A percentile compares a stretch with the other conserved stretches of the same genome.
Conservation (phyloP, 2,888 invertebrate species). For the Agrotis clavis region DNA sequence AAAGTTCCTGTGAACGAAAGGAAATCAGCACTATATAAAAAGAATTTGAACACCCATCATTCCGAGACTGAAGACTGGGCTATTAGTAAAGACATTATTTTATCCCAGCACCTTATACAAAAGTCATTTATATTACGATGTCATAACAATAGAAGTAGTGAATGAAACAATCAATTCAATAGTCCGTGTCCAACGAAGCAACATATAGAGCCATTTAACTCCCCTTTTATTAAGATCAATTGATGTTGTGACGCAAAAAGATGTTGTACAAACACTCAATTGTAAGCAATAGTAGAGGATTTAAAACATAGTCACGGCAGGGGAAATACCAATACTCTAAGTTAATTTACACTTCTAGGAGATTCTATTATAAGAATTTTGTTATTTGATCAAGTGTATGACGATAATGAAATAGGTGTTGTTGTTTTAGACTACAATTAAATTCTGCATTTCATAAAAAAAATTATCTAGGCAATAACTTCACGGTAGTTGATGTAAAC, state of each 20-base stretch:
- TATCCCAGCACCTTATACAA: constrained; percentile 11
- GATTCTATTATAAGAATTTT: constrained; percentile 29
- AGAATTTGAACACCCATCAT: background rate
- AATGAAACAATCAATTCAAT: constrained; percentile 62
- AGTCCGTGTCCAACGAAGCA: constrained; percentile 54
- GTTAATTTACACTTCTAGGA: constrained; percentile 27
- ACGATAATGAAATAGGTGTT: background rate
- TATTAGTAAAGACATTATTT: background rate
- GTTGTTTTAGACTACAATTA: background rate
- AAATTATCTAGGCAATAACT: background rate
- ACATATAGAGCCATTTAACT: constrained; percentile 75
- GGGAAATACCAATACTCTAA: constrained; percentile 20
- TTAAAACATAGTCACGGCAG: constrained; percentile 40
- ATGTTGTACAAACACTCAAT: constrained; percentile 68
- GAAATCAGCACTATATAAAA: background rate
- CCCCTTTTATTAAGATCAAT: constrained; percentile 84
- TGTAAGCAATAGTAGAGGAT: constrained; percentile 48
- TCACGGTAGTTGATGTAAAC: constrained; percentile 15
- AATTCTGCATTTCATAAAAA: background rate
- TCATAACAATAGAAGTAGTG: constrained; percentile 42
- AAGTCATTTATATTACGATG: constrained; percentile 30
- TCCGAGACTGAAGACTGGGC: background rate
- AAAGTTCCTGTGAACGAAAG: background rate
- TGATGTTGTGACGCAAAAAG: constrained; percentile 74
- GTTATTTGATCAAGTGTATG: constrained; percentile 19